Conservation (phyloP, 2,888 invertebrate species). For the Agonopterix heracliana region DNA sequence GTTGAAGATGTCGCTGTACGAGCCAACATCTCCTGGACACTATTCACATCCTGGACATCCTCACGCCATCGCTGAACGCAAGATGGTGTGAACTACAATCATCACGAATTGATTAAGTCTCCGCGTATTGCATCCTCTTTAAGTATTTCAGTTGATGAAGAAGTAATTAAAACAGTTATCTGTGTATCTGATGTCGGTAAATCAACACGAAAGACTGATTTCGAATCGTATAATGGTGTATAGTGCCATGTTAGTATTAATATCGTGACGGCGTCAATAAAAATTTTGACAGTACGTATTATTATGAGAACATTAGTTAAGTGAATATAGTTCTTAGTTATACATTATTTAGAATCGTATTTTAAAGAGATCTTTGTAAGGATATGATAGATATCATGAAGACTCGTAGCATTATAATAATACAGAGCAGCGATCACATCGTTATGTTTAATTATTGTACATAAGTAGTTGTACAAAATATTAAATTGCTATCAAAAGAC, state of each 20-base stretch:
- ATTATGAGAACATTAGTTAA: conserved; percentile 33
- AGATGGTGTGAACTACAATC: conserved; percentile 47
- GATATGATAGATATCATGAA: background rate
- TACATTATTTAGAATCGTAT: conserved; percentile 33
- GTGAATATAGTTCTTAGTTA: conserved; percentile 32
- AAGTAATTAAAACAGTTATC: background rate
- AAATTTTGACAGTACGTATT: conserved; percentile 37
- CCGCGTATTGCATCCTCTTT: background rate
- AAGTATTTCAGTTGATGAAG: background rate
- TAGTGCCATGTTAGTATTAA: conserved; percentile 73
- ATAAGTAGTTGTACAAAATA: conserved; percentile 28
- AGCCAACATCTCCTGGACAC: conserved; percentile 80
- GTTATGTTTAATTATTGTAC: conserved; percentile 35
- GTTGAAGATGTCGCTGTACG: conserved; percentile 92
- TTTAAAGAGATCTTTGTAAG: conserved; percentile 28
- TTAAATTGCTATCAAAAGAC: conserved; percentile 34
- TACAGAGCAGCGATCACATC: conserved; percentile 36
- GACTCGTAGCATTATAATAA: background rate
- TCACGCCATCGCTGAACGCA: conserved; percentile 72
- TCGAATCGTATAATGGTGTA: conserved; percentile 60
- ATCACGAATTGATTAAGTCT: background rate
- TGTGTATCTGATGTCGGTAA: conserved; percentile 28
- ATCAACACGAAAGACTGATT: conserved; percentile 65
- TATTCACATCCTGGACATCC: conserved; percentile 74
- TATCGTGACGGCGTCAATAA: conserved; percentile 26